Evolutionary conservation across 1,140 invertebrate species (phyloP).

Genomic region (Drosophila asahinai): DNA sequence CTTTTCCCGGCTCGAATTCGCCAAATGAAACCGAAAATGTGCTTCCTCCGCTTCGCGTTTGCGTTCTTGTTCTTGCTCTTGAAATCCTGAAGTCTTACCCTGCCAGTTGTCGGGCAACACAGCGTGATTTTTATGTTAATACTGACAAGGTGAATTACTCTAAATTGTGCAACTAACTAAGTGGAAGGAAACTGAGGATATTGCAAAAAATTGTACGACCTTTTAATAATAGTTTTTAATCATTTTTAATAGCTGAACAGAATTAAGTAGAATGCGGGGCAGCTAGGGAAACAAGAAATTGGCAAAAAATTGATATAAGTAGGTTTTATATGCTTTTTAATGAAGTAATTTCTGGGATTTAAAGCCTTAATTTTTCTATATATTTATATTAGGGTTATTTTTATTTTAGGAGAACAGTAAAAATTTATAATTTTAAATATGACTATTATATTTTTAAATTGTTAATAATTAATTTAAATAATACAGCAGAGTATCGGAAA

Average conservation of each 20-base stretch:
- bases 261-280: neutral
- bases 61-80: slow-evolving; percentile 30
- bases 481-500: neutral
- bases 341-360: too few species aligned
- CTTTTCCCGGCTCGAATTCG: slow-evolving; percentile 47
- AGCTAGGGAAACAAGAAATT: neutral
- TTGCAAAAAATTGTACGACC: neutral
- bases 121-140: slow-evolving; percentile 38
- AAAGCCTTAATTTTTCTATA: too few species aligned
- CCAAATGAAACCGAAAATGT: slow-evolving; percentile 76
- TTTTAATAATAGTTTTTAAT: slow-evolving; percentile 11
- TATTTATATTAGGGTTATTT: too few species aligned
- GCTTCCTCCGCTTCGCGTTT: slow-evolving; percentile 20
- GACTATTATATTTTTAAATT: too few species aligned
- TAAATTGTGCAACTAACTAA: slow-evolving; percentile 15
- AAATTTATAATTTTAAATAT: too few species aligned
- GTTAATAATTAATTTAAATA: neutral
- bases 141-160: slow-evolving; percentile 27
- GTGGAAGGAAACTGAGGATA: slow-evolving; percentile 9
- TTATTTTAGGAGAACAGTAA: too few species aligned
- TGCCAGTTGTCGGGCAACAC: slow-evolving; percentile 27
- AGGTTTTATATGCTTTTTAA: neutral
- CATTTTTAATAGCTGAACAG: neutral
- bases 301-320: neutral
- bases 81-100: slow-evolving; percentile 18